Percentiles rank a stretch among this genome's conserved stretches.
Conservation (phyloP, 2,113 vertebrate species). For the Nycticebus coucang region DNA sequence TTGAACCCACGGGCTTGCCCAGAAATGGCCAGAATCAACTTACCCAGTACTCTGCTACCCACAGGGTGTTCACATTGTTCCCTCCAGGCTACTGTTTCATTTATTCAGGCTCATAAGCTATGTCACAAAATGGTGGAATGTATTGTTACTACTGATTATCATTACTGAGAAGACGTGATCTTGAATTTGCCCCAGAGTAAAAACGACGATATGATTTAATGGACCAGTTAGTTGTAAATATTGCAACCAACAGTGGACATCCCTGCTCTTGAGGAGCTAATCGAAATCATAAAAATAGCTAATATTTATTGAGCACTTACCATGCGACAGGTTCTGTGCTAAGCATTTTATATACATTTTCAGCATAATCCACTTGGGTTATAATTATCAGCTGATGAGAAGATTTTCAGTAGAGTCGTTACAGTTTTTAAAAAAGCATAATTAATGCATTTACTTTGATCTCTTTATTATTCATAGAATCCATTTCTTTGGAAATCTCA, state of each 20-base stretch:
- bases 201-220: background rate
- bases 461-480: background rate
- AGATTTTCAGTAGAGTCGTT: background rate
- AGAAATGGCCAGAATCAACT: background rate
- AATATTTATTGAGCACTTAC: background rate
- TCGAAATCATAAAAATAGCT: background rate
- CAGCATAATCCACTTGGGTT: background rate
- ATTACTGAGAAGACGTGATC: background rate
- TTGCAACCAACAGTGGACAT: background rate
- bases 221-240: background rate
- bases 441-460: background rate
- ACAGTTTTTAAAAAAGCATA: conserved; percentile 7
- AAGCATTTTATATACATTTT: background rate
- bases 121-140: background rate
- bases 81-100: background rate
- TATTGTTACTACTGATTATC: background rate
- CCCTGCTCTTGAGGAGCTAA: background rate
- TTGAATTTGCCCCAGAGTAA: background rate
- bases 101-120: background rate
- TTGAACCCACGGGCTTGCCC: background rate
- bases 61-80: background rate
- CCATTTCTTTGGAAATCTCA: background rate
- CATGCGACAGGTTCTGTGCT: background rate
- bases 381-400: background rate
- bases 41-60: background rate